Conservation (phyloP, 1,140 invertebrate genomes). For the Wiebesia pumilae region DNA sequence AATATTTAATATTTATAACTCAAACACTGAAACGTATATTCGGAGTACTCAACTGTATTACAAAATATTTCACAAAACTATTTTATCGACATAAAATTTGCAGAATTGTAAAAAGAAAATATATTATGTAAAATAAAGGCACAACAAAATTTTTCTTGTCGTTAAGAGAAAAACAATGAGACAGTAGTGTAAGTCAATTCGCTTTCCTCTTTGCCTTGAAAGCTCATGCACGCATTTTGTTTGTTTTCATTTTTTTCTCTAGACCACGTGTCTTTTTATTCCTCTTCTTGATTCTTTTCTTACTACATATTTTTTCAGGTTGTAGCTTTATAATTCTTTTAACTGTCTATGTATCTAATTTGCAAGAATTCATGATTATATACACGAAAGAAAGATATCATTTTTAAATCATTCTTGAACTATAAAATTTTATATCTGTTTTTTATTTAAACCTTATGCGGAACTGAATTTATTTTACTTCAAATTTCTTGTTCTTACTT, state of each 20-base stretch:
- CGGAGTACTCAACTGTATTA: background rate
- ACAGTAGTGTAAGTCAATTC: background rate
- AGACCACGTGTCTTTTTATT: too few relatives aligned
- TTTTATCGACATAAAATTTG: background rate
- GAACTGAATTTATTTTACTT: background rate
- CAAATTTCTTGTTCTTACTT: background rate
- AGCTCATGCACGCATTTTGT: background rate
- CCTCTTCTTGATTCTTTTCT: background rate
- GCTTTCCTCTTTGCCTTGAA: background rate
- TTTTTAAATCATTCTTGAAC: background rate
- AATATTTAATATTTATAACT: too few relatives aligned
- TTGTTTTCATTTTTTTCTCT: background rate
- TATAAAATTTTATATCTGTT: background rate
- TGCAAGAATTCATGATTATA: background rate
- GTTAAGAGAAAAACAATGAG: too few relatives aligned
- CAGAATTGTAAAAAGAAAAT: background rate
- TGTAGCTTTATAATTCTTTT: background rate
- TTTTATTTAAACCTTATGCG: background rate
- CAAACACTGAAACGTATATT: too few relatives aligned
- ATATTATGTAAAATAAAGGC: too few relatives aligned
- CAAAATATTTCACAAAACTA: background rate
- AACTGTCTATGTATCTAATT: background rate
- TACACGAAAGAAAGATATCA: background rate
- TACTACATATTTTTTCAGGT: background rate
- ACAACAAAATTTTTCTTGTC: too few relatives aligned